A percentile compares a stretch with the other conserved stretches of the same genome.
These are phyloP conservation scores for Amblyornis subalaris DNA, from an alignment of 2,113 vertebrate species.

Conservation along the genomic window DNA sequence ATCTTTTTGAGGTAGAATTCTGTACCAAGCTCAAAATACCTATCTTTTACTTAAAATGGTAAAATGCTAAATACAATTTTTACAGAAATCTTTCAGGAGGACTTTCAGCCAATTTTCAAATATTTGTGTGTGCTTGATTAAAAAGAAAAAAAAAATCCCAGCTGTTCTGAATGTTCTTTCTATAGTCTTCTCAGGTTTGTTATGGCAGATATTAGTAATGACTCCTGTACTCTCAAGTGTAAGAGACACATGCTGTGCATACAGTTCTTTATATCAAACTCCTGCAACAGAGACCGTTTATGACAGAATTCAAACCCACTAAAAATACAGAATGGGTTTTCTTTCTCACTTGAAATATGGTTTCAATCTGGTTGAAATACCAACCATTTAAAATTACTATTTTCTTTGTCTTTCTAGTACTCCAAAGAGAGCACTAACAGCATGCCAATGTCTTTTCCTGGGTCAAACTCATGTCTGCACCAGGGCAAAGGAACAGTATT, in stretches of 20 bases:
- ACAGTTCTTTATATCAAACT: background rate
- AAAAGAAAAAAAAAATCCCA: background rate
- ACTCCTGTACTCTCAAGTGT: background rate
- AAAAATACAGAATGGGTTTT: background rate
- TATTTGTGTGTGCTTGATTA: background rate
- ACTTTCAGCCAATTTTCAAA: background rate
- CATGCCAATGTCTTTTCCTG: background rate
- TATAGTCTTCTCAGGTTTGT: background rate
- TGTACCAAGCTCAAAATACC: background rate
- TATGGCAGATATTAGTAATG: background rate
- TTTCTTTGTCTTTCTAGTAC: background rate
- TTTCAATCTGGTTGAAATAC: slow-evolving; percentile 1
- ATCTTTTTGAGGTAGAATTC: background rate
- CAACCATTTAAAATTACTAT: background rate
- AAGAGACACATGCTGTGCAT: background rate
- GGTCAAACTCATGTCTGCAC: background rate
- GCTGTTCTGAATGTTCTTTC: background rate
- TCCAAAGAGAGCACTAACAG: background rate
- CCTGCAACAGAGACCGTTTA: background rate
- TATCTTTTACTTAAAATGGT: background rate
- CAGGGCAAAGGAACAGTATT: background rate
- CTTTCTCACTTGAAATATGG: background rate
- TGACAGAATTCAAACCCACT: background rate
- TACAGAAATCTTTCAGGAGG: background rate
- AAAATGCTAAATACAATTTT: background rate